Evolutionary conservation across 2,113 vertebrate genomes (phyloP), one percentile per base, ranked within the genome.

Genomic region (Tragulus kanchil): DNA sequence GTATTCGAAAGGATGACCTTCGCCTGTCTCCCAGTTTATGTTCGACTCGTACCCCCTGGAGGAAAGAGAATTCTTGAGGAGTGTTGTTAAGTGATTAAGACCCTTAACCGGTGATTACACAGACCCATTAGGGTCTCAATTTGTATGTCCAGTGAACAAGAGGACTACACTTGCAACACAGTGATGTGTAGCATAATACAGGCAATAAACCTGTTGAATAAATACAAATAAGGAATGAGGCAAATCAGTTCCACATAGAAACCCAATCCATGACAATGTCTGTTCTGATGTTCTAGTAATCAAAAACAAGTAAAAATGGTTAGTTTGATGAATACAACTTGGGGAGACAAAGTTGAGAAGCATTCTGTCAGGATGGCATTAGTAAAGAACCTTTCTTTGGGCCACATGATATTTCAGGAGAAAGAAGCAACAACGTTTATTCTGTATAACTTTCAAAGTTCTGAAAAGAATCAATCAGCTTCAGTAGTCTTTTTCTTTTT

Each of bases 11-110:
- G 99, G 99, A 0, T 95, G 95, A 15, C 99, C 99, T 97, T 99
- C 98, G 36, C 99, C 99, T 85, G 99, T 99, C 64, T 99, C 99
- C 99, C 99, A 99, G 96, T 99, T 97, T 93, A 99, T 99, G 91
- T 98, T n/a, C 0, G 97, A 67, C 93, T 99, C 98, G 1, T 98
- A 99, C 90, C 99, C 99, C 97, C 99, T 99, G 98, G 58, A 84
- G 64, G 79, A 97, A 93, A 95, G 10, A 84, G 50, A 88, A 61
- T 31, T 69, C 21, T 73, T 92, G 71, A 95, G 56, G n/a, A 77
- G 15, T 10, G 3, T 8, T 69, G 67, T 48, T 71, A 62, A 67
- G n/a, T 10, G 79, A 64, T 26, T 31, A 87, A 54, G 26, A 45
- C n/a, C 67, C 26, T 6, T 75, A 42, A 31, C 2, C 8, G 9